Evolutionary conservation across 2,113 vertebrate species (phyloP).

Genomic region (Pycnonotus jocosus): DNA sequence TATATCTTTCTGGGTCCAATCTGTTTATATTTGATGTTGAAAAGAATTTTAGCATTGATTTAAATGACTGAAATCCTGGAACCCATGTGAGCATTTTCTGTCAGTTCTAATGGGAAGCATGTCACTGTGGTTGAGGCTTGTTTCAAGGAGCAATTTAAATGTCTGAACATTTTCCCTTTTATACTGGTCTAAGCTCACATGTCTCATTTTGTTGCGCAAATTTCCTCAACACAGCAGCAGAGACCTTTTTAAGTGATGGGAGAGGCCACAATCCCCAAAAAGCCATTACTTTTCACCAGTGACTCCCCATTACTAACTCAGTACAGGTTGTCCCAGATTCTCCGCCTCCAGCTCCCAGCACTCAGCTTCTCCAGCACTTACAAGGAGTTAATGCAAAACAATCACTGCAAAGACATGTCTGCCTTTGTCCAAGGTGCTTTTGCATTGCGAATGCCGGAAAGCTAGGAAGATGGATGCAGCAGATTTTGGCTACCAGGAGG

Average conservation of each 20-base stretch:
- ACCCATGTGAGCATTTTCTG: neutral
- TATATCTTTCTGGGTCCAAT: neutral
- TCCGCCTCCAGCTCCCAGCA: neutral
- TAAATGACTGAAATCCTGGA: constrained; percentile 12
- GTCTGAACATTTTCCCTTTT: constrained; percentile 30
- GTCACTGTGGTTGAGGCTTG: neutral
- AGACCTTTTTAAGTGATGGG: neutral
- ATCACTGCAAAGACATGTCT: neutral
- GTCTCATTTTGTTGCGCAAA: neutral
- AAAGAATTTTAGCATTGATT: neutral
- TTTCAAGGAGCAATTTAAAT: constrained; percentile 42
- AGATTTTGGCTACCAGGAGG: neutral
- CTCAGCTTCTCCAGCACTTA: neutral
- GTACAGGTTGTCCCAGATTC: neutral
- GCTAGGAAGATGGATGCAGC: neutral
- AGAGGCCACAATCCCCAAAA: neutral
- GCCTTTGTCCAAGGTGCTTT: neutral
- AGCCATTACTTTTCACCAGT: neutral
- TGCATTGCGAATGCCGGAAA: neutral
- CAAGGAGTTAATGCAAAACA: neutral
- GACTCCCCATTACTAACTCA: neutral
- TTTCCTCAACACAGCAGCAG: neutral
- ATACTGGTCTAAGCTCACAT: neutral
- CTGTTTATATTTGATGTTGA: neutral
- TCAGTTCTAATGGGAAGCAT: neutral